Percentiles rank a stretch among this genome's conserved stretches.
Evolutionary conservation across 2,888 invertebrate species (phyloP).

Genomic region (Ormyrus pomaceus): DNA sequence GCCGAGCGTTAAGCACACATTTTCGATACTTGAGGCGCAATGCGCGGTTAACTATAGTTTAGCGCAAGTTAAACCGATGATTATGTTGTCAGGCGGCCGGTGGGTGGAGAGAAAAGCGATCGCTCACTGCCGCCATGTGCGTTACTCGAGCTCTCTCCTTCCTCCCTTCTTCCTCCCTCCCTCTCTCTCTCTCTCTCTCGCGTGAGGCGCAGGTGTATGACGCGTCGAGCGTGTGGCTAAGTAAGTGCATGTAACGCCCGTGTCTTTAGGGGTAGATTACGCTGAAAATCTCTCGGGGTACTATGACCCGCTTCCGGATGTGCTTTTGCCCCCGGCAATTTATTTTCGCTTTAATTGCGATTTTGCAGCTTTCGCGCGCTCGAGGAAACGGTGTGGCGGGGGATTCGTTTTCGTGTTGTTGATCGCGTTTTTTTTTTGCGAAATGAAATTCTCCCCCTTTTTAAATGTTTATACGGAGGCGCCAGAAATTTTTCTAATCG

Average conservation of each 20-base stretch:
- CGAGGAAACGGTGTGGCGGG: no score
- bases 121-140: constrained; percentile 69
- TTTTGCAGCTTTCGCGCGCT: no score
- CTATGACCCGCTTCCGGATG: no score
- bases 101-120: constrained; percentile 73
- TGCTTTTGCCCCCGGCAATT: no score
- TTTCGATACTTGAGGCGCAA: constrained; percentile 55
- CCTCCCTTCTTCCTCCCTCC: constrained; percentile 36
- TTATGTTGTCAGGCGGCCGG: constrained; percentile 73
- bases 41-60: constrained; percentile 73
- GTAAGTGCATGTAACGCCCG: no score
- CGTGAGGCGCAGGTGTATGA: constrained; percentile 45
- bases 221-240: not conserved
- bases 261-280: constrained; percentile 19
- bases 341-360: no score
- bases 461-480: no score
- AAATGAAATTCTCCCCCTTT: no score
- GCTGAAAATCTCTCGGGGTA: constrained; percentile 11
- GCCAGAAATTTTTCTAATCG: no score
- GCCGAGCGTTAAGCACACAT: constrained; percentile 21
- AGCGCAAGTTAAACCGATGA: constrained; percentile 74
- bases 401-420: no score
- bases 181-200: constrained; percentile 56
- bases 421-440: no score
- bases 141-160: constrained; percentile 10